Evolutionary conservation across 2,797 vertebrate species (phyloP).

Genomic region (Phrynocephalus guinanensis): DNA sequence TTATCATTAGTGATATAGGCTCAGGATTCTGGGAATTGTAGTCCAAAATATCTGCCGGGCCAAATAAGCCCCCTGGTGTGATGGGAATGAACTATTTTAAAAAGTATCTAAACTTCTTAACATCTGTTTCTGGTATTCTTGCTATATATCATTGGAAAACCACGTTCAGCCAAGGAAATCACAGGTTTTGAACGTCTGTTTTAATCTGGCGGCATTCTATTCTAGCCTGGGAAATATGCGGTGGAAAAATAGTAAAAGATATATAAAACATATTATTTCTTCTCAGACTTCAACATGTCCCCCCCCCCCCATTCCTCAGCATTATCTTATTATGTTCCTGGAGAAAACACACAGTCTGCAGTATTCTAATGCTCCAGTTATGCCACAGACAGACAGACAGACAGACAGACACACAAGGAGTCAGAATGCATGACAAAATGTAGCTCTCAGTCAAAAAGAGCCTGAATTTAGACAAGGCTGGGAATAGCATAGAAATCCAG

Average conservation of each 20-base stretch:
- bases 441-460: not conserved
- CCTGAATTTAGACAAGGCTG: not conserved
- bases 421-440: not conserved
- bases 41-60: no score
- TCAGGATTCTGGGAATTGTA: no score
- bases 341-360: conserved; percentile 1
- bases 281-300: not conserved
- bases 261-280: not conserved
- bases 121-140: not conserved
- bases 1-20: no score
- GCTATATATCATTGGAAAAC: not conserved
- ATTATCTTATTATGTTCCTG: not conserved
- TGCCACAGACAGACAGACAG: not conserved
- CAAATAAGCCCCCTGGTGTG: no score
- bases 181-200: not conserved
- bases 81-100: no score
- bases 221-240: not conserved
- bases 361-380: not conserved
- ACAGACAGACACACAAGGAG: not conserved
- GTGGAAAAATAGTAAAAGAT: not conserved
- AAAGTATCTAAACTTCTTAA: no score
- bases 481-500: not conserved
- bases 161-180: not conserved
- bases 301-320: not conserved
- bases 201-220: not conserved